A percentile compares a stretch with the other conserved stretches of the same genome.
Conservation (phyloP, 2,797 vertebrate species). For the Falco berigora region DNA sequence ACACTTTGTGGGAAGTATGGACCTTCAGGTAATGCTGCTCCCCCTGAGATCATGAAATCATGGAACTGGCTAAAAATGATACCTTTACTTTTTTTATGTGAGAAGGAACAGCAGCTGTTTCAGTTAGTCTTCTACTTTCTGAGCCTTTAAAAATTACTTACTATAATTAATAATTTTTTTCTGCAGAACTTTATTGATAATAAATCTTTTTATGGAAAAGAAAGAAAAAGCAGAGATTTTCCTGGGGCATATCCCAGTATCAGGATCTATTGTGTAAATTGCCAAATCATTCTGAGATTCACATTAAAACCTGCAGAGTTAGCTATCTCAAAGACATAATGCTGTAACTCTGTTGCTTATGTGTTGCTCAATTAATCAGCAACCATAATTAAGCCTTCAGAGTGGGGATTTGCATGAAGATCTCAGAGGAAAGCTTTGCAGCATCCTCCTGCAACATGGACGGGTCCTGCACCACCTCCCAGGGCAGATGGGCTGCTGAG, state of each 20-base stretch:
- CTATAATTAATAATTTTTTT: neutral
- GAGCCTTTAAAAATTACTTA: neutral
- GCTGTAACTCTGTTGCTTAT: rapidly evolving
- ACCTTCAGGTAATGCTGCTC: neutral
- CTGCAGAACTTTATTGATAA: neutral
- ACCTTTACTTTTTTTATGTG: neutral
- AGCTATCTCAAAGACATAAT: neutral
- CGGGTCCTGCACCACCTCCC: neutral
- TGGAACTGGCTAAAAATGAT: neutral
- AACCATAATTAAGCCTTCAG: neutral
- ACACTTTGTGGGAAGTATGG: neutral
- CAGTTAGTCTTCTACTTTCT: neutral
- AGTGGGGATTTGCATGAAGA: neutral
- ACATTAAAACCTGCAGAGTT: neutral
- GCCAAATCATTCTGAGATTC: neutral
- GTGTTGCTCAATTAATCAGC: neutral
- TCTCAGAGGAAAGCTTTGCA: neutral
- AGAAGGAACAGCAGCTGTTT: neutral
- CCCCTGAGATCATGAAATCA: neutral
- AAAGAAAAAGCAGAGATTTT: neutral
- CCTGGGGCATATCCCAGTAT: neutral
- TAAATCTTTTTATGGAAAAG: neutral
- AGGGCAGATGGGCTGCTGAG: neutral
- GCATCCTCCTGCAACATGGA: neutral
- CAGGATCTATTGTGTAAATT: neutral